These are phyloP conservation scores for Toxonevra muliebris DNA, from an alignment of 2,888 invertebrate genomes.

Conservation along the genomic window DNA sequence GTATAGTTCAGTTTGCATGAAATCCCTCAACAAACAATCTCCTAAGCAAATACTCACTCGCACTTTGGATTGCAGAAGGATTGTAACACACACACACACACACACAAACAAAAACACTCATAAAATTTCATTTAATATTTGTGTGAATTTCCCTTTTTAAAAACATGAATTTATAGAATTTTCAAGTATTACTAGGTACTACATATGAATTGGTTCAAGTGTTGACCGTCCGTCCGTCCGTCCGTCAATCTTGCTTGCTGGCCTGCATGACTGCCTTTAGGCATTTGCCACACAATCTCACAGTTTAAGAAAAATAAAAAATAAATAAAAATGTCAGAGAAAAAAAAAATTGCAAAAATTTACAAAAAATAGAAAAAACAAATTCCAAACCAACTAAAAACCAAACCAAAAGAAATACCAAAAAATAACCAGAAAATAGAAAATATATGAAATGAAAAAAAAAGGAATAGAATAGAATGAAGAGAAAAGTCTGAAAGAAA, in stretches of 20 bases:
- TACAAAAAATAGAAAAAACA: slow-evolving; percentile 2
- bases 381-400: no score
- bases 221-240: no score
- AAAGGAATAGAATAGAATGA: no score
- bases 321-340: slow-evolving; percentile 5
- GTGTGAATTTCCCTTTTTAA: no score
- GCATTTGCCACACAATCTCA: not conserved
- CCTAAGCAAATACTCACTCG: not conserved
- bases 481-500: not conserved
- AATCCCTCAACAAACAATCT: not conserved
- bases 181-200: no score
- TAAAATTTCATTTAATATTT: no score
- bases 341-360: no score
- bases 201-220: no score
- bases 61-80: not conserved
- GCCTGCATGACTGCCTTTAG: not conserved
- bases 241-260: no score
- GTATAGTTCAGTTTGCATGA: not conserved
- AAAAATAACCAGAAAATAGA: not conserved
- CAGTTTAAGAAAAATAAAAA: slow-evolving; percentile 1
- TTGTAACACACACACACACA: not conserved
- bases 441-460: no score
- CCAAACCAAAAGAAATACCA: not conserved
- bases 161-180: no score
- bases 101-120: not conserved